These are phyloP conservation scores for Acomys russatus DNA, from an alignment of 2,797 vertebrate species.

Conservation along the genomic window DNA sequence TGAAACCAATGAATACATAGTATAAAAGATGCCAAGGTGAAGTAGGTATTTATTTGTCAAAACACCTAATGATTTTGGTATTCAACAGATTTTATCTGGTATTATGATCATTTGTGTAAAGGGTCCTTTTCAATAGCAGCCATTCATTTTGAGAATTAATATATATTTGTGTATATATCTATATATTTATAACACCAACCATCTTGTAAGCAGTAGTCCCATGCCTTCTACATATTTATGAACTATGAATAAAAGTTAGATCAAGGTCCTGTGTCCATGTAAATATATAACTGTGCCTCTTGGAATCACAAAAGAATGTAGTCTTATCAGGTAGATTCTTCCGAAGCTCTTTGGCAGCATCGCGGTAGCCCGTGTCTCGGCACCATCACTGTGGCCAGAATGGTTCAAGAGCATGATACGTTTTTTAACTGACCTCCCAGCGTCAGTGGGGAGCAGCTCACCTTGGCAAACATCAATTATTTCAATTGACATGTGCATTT, in stretches of 20 bases:
- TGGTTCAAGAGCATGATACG: not conserved
- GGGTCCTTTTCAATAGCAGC: not conserved
- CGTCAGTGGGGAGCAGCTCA: not conserved
- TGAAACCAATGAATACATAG: not conserved
- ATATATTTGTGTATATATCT: not conserved
- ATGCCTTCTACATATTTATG: not conserved
- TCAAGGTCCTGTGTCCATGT: not conserved
- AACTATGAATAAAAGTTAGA: conserved; percentile 57
- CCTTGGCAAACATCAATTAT: not conserved
- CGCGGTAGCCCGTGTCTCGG: not conserved
- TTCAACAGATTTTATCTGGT: not conserved
- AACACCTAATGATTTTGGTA: not conserved
- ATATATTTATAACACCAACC: not conserved
- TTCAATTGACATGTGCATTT: not conserved
- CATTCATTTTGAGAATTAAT: conserved; percentile 38
- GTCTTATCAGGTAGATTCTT: not conserved
- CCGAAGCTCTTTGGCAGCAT: conserved; percentile 24
- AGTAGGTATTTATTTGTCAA: conserved; percentile 45
- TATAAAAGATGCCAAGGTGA: conserved; percentile 25
- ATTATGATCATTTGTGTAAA: conserved; percentile 12
- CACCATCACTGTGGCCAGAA: not conserved
- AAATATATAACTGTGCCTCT: conserved; percentile 28
- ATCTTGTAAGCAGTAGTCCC: conserved; percentile 23
- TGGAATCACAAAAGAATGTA: not conserved
- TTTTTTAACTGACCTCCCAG: not conserved